phyloP scores from a whole-genome alignment of 2,113 vertebrate genomes.

The Colinus virginianus region DNA sequence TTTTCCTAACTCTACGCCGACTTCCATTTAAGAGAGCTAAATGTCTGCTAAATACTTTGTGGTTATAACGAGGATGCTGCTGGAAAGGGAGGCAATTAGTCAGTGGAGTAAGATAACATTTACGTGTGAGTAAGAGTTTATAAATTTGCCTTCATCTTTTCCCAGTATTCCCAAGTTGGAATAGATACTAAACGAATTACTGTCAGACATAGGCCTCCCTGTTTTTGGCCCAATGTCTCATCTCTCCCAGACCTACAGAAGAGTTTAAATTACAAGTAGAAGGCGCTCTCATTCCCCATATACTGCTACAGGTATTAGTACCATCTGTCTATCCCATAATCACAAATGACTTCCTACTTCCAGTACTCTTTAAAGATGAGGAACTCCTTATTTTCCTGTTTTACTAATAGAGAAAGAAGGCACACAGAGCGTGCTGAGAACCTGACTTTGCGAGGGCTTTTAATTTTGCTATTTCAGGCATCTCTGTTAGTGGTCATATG shows the following conservation, averaged over 20 bases:
- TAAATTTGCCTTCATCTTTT: background rate
- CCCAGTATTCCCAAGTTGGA: background rate
- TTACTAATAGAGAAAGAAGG: background rate
- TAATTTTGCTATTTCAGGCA: constrained; percentile 17
- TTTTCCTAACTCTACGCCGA: background rate
- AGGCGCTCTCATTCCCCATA: background rate
- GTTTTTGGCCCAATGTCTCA: background rate
- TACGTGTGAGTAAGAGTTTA: background rate
- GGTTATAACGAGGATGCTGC: background rate
- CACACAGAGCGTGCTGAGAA: background rate
- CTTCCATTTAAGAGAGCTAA: constrained; percentile 14
- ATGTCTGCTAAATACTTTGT: background rate
- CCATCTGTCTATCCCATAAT: background rate
- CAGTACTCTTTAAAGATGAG: constrained; percentile 20
- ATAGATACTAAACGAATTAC: background rate
- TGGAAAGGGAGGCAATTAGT: background rate
- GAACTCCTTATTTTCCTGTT: background rate
- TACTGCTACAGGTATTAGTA: background rate
- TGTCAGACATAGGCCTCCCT: background rate
- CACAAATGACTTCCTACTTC: background rate
- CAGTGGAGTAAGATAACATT: background rate
- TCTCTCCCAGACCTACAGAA: background rate
- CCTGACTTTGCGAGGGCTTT: background rate
- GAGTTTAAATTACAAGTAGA: background rate
- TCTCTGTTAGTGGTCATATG: constrained; percentile 38